phyloP scores from a whole-genome alignment of 2,888 invertebrate genomes.

The Lepidonotus clava region DNA sequence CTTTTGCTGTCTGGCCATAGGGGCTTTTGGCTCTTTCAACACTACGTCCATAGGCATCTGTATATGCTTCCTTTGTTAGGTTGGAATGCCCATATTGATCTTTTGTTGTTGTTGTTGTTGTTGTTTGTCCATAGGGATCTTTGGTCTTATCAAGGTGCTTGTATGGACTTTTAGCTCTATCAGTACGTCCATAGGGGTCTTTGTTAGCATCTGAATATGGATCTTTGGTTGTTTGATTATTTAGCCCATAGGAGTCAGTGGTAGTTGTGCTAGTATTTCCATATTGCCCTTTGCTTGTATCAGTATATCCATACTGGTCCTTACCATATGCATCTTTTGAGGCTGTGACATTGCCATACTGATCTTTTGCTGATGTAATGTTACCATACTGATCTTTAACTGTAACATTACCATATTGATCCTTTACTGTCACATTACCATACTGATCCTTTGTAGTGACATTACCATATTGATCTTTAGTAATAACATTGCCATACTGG shows the following conservation, averaged over 20 bases:
- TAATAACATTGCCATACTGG: not conserved
- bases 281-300: not conserved
- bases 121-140: not conserved
- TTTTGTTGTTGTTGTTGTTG: no score
- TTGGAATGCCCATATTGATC: not conserved
- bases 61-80: not conserved
- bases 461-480: conserved; percentile 12
- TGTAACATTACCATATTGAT: not conserved
- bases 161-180: not conserved
- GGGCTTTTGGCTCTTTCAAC: not conserved
- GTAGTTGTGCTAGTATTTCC: no score
- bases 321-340: not conserved
- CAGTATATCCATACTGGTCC: not conserved
- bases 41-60: not conserved
- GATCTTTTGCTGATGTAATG: conserved; percentile 9
- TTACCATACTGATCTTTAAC: not conserved
- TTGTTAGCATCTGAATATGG: not conserved
- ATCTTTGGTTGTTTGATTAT: not conserved
- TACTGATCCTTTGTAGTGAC: conserved; percentile 24
- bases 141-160: not conserved
- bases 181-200: not conserved
- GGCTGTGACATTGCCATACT: not conserved
- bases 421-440: not conserved
- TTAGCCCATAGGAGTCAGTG: no score
- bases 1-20: not conserved